Percentiles rank a stretch among this genome's conserved stretches.
These are phyloP conservation scores for Ammospiza nelsoni DNA, from an alignment of 2,113 vertebrate species.

Conservation along the genomic window DNA sequence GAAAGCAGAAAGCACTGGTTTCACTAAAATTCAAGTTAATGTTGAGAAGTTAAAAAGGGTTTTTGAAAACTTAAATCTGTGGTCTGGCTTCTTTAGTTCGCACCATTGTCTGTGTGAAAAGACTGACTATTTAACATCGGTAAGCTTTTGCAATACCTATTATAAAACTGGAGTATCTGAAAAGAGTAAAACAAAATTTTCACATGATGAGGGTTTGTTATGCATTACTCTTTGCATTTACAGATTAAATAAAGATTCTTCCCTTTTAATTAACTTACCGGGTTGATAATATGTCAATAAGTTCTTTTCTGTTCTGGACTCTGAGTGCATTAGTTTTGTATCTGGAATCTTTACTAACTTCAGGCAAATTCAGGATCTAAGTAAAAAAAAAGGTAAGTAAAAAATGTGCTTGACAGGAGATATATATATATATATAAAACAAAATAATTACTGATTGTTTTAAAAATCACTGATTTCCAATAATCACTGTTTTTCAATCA, in stretches of 20 bases:
- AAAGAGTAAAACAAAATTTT: not conserved
- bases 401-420: not conserved
- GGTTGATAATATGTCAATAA: slow-evolving; percentile 79
- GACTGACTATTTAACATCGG: not conserved
- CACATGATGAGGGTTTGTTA: not conserved
- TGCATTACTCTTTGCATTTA: not conserved
- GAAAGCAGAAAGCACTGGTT: not conserved
- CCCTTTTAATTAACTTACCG: slow-evolving; percentile 74
- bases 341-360: slow-evolving; percentile 77
- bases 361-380: slow-evolving; percentile 84
- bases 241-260: not conserved
- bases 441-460: not conserved
- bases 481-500: not conserved
- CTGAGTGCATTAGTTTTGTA: slow-evolving; percentile 89
- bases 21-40: not conserved
- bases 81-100: not conserved
- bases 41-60: not conserved
- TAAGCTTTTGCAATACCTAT: not conserved
- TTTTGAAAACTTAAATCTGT: not conserved
- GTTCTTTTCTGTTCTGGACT: slow-evolving; percentile 86
- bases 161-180: not conserved
- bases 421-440: not conserved
- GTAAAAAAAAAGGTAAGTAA: slow-evolving; percentile 11
- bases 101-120: not conserved
- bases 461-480: not conserved